A percentile compares a stretch with the other conserved stretches of the same genome.
phyloP scores from a whole-genome alignment of 2,113 vertebrate genomes.

The Corydoras maculifer region DNA sequence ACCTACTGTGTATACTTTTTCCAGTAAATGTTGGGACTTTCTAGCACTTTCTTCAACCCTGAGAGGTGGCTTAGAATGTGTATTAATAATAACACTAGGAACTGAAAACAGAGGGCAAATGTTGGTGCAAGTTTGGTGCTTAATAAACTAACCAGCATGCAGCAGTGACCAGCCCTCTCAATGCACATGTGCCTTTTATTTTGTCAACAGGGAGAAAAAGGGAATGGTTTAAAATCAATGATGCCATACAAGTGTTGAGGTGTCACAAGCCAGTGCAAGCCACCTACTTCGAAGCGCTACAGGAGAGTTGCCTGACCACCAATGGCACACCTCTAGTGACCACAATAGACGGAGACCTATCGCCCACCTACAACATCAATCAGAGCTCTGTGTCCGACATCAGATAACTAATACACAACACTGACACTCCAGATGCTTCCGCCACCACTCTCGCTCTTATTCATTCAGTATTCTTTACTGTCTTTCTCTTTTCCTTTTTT shows the following conservation, averaged over 20 bases:
- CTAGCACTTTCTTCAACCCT: too few relatives aligned
- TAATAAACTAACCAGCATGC: too few relatives aligned
- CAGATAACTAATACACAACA: conserved; percentile 87
- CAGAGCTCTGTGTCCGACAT: conserved; percentile 86
- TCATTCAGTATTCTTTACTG: conserved; percentile 50
- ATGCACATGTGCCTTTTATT: conserved; percentile 32
- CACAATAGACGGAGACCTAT: conserved; percentile 68
- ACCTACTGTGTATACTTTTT: too few relatives aligned
- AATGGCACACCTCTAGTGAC: conserved; percentile 86
- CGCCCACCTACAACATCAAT: conserved; percentile 78
- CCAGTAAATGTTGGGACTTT: too few relatives aligned
- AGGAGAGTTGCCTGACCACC: conserved; percentile 86
- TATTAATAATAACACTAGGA: too few relatives aligned
- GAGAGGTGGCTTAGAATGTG: too few relatives aligned
- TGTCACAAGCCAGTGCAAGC: conserved; percentile 97
- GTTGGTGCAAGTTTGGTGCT: too few relatives aligned
- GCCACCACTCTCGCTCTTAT: conserved; percentile 66
- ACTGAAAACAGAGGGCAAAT: too few relatives aligned
- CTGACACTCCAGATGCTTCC: conserved; percentile 55
- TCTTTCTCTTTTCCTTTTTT: conserved; percentile 23
- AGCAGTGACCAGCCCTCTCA: background rate
- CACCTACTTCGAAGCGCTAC: conserved; percentile 86
- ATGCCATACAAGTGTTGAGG: conserved; percentile 87
- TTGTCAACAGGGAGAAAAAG: conserved; percentile 87
- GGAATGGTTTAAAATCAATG: conserved; percentile 97